These are phyloP conservation scores for Drosophila pallidifrons DNA, from an alignment of 1,140 invertebrate genomes.

Conservation along the genomic window DNA sequence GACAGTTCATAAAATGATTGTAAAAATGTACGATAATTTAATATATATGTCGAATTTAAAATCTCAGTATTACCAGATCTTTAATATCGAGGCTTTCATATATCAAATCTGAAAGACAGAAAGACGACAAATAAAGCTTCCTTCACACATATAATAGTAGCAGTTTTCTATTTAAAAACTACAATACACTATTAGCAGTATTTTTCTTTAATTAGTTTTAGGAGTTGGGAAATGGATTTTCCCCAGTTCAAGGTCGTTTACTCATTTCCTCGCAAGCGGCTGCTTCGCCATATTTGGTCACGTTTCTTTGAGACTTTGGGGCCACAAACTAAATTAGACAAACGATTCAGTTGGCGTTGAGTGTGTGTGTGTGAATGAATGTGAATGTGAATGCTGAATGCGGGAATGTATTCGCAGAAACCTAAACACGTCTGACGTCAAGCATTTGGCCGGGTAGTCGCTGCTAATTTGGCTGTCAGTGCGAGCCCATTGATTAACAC, in stretches of 20 bases:
- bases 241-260: slow-evolving; percentile 27
- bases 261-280: slow-evolving; percentile 32
- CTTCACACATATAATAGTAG: too few species aligned
- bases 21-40: too few species aligned
- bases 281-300: slow-evolving; percentile 71
- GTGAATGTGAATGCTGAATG: neutral
- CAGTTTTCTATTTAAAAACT: too few species aligned
- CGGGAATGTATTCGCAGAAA: slow-evolving; percentile 26
- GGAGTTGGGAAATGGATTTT: slow-evolving; percentile 7
- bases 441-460: slow-evolving; percentile 47
- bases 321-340: slow-evolving; percentile 31
- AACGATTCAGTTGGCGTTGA: slow-evolving; percentile 11
- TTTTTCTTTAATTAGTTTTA: neutral
- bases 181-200: neutral
- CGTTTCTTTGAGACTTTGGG: slow-evolving; percentile 54
- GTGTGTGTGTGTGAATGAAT: neutral
- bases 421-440: slow-evolving; percentile 57
- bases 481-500: slow-evolving; percentile 61
- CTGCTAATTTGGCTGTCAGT: slow-evolving; percentile 67
- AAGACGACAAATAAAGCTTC: neutral
- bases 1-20: too few species aligned
- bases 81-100: too few species aligned
- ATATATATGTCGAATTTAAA: too few species aligned
- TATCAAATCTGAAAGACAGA: neutral
- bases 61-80: too few species aligned